phyloP scores from a whole-genome alignment of 2,113 vertebrate species.

The Podarcis cretensis region DNA sequence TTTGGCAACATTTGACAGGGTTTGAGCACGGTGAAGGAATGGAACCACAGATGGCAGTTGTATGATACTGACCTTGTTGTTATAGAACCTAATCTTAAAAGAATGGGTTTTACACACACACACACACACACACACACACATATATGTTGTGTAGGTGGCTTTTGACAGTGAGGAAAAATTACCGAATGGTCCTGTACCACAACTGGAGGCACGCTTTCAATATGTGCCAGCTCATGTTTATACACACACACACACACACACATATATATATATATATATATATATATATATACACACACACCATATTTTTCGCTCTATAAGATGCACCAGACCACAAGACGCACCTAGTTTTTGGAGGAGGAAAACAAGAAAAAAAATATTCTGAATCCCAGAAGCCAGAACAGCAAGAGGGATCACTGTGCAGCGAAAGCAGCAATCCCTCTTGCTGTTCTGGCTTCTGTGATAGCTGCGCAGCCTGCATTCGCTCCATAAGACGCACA shows the following conservation, averaged over 20 bases:
- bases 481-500: no score
- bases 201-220: constrained; percentile 99
- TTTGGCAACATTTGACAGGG: constrained; percentile 35
- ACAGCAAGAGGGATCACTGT: no score
- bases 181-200: constrained; percentile 97
- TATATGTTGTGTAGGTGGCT: constrained; percentile 91
- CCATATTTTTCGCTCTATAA: no score
- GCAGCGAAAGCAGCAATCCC: no score
- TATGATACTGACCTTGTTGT: constrained; percentile 46
- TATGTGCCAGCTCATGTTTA: constrained; percentile 97
- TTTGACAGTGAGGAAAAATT: constrained; percentile 98
- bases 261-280: no score
- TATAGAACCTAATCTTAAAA: constrained; percentile 39
- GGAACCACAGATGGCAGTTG: constrained; percentile 55
- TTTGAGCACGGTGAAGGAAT: constrained; percentile 58
- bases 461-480: no score
- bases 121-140: neutral
- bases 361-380: no score
- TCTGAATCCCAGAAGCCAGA: no score
- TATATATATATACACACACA: no score
- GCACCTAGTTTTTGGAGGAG: no score
- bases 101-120: neutral
- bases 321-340: no score
- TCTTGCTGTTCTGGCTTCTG: no score
- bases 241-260: neutral